Evolutionary conservation across 1,140 invertebrate genomes (phyloP).

Genomic region (Acyrthosiphon pisum): DNA sequence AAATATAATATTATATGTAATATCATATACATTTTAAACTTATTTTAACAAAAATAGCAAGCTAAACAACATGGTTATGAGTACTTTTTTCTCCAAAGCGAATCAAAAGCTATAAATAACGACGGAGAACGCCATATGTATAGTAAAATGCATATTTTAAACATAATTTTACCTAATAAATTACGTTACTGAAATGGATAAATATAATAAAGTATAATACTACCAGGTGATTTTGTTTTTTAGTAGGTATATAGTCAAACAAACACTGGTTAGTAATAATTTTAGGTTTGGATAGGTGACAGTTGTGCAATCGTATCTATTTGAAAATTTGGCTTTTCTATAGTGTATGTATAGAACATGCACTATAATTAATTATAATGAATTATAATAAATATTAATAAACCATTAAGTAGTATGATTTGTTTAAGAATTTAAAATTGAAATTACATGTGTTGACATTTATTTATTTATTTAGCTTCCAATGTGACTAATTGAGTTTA

Average conservation of each 20-base stretch:
- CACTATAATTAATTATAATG: background rate
- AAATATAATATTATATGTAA: too few relatives aligned
- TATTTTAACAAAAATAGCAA: background rate
- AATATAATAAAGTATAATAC: background rate
- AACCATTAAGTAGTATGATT: background rate
- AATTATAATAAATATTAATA: background rate
- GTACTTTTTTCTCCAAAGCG: background rate
- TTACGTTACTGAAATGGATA: background rate
- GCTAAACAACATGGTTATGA: background rate
- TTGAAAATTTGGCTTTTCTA: background rate
- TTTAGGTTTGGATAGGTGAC: background rate
- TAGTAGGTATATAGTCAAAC: background rate
- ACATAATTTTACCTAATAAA: background rate
- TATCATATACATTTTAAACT: background rate
- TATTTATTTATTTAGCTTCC: too few relatives aligned
- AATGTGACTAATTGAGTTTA: background rate
- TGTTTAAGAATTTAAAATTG: too few relatives aligned
- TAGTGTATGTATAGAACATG: background rate
- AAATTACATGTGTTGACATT: too few relatives aligned
- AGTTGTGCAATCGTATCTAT: background rate
- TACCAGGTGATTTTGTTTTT: background rate
- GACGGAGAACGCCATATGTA: background rate
- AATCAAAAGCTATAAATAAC: background rate
- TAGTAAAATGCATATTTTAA: background rate
- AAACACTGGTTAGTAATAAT: background rate